Conservation (phyloP, 1,140 invertebrate genomes). For the Hermetia illucens region DNA sequence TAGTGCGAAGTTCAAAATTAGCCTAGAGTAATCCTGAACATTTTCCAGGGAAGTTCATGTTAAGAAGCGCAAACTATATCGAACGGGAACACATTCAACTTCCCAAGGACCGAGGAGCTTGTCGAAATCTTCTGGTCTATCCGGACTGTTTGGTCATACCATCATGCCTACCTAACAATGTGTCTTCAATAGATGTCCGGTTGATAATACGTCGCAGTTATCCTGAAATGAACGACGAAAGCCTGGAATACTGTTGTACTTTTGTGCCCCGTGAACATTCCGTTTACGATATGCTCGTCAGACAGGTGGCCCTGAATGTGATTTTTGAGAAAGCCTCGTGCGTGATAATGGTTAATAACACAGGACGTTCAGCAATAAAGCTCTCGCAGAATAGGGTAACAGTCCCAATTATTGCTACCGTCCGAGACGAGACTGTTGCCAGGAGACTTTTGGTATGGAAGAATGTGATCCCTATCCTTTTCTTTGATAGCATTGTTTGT, state of each 20-base stretch:
- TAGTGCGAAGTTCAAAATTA: background rate
- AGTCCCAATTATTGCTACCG: background rate
- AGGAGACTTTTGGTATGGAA: background rate
- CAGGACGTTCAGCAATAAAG: background rate
- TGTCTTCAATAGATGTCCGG: background rate
- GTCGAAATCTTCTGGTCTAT: no score
- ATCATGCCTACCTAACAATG: background rate
- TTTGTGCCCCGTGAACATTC: background rate
- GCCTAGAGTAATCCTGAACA: background rate
- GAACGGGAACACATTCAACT: no score
- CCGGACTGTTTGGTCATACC: background rate
- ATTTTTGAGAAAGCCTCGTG: background rate
- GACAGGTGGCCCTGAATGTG: background rate
- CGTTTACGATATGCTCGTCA: background rate
- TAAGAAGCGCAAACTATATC: no score
- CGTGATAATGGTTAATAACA: background rate
- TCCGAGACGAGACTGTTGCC: background rate
- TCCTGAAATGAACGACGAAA: background rate
- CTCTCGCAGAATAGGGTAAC: background rate
- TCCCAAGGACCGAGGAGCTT: no score
- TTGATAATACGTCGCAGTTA: background rate
- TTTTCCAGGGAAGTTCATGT: background rate
- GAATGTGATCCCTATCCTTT: background rate
- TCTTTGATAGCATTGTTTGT: background rate
- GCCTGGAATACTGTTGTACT: background rate